These are phyloP conservation scores for Gavialis gangeticus DNA, from an alignment of 2,113 vertebrate species.

Conservation along the genomic window DNA sequence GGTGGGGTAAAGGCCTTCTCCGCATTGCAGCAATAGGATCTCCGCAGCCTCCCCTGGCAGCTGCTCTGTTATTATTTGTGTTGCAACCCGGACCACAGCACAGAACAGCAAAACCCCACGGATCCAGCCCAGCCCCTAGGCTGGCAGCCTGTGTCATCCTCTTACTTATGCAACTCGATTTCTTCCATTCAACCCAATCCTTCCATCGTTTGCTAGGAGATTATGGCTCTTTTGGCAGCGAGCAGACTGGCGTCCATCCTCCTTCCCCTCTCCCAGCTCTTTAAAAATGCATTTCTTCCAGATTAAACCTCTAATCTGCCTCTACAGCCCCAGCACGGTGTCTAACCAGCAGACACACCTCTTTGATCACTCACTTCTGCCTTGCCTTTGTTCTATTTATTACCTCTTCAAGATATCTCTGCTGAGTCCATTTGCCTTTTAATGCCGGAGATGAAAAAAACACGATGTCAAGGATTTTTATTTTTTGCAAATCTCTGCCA, in stretches of 20 bases:
- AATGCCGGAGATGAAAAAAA: background rate
- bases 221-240: background rate
- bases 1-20: background rate
- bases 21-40: too few relatives aligned
- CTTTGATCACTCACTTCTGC: background rate
- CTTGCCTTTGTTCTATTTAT: background rate
- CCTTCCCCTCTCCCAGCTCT: background rate
- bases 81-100: background rate
- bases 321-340: fast-evolving
- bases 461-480: background rate
- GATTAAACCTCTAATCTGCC: background rate
- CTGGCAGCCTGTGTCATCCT: background rate
- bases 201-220: background rate
- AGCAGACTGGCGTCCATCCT: background rate
- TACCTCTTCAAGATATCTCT: background rate
- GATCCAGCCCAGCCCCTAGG: fast-evolving
- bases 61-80: fast-evolving
- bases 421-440: fast-evolving
- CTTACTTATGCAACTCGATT: fast-evolving
- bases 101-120: background rate
- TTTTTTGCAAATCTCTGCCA: background rate
- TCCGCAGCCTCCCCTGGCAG: fast-evolving
- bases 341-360: background rate
- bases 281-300: fast-evolving
- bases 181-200: too few relatives aligned